These are phyloP conservation scores for Eubasilissa regina DNA, from an alignment of 1,140 invertebrate genomes.

Conservation along the genomic window DNA sequence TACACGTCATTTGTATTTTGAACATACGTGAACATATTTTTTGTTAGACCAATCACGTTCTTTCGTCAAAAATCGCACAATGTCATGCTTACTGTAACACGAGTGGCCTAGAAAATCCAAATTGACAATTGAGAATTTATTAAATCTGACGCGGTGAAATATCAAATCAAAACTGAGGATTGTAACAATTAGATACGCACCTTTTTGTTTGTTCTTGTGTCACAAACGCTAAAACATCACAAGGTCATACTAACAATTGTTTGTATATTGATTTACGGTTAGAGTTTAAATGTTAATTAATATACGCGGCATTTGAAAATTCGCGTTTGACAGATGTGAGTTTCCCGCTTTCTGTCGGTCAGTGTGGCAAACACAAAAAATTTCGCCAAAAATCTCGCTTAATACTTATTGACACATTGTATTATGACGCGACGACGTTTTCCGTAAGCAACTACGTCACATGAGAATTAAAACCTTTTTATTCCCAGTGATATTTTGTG, in stretches of 20 bases:
- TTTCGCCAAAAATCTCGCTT: not conserved
- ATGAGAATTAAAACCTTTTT: slow-evolving; percentile 22
- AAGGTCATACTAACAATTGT: not conserved
- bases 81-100: slow-evolving; percentile 4
- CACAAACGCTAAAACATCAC: not conserved
- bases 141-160: slow-evolving; percentile 35
- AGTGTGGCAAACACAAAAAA: slow-evolving; percentile 15
- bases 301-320: not conserved
- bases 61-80: not conserved
- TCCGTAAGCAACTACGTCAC: not conserved
- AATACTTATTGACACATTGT: not conserved
- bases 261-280: too few relatives aligned
- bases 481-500: not conserved
- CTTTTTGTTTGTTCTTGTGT: not conserved
- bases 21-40: too few relatives aligned
- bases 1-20: slow-evolving; percentile 1
- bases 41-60: too few relatives aligned
- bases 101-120: slow-evolving; percentile 21
- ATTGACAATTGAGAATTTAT: slow-evolving; percentile 27
- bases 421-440: not conserved
- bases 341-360: slow-evolving; percentile 1
- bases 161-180: slow-evolving; percentile 20
- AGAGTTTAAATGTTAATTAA: too few relatives aligned
- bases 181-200: slow-evolving; percentile 10
- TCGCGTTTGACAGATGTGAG: not conserved